A percentile compares a stretch with the other conserved stretches of the same genome.
phyloP scores from a whole-genome alignment of 37 sponge, comb jelly and placozoan genomes.

The Beroe forskalii region DNA sequence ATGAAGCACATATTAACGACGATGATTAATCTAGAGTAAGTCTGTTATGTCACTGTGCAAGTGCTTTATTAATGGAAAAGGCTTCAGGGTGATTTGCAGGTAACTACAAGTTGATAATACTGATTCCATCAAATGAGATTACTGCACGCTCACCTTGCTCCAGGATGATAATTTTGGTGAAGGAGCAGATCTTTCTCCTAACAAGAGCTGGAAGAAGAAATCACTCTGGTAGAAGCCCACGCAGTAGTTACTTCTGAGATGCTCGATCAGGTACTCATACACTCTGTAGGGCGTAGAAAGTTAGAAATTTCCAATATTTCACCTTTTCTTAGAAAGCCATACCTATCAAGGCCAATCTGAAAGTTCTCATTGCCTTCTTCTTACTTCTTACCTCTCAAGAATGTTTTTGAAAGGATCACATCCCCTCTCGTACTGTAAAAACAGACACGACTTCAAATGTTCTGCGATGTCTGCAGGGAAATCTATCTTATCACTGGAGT shows the following conservation, averaged over 20 bases:
- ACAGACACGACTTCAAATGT: not conserved
- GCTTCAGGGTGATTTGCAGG: no score
- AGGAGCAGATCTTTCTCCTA: not conserved
- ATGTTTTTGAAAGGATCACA: not conserved
- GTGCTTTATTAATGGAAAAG: no score
- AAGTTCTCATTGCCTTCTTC: not conserved
- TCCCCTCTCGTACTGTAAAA: not conserved
- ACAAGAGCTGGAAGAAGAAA: conserved; percentile 16
- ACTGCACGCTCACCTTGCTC: conserved; percentile 58
- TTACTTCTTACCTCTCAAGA: not conserved
- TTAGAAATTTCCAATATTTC: no score
- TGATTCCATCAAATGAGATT: no score
- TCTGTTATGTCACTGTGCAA: no score
- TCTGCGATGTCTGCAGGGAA: not conserved
- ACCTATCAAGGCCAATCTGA: no score
- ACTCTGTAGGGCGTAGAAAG: no score
- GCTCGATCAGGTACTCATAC: conserved; percentile 13
- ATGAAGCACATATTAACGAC: no score
- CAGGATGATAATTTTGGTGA: conserved; percentile 31
- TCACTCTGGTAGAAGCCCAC: conserved; percentile 43
- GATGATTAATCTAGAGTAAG: no score
- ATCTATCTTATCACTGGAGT: conserved; percentile 23
- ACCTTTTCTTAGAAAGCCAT: no score
- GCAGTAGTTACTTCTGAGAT: conserved; percentile 17
- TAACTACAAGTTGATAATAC: no score